Evolutionary conservation across 2,113 vertebrate genomes (phyloP).

Genomic region (Tapirus terrestris): DNA sequence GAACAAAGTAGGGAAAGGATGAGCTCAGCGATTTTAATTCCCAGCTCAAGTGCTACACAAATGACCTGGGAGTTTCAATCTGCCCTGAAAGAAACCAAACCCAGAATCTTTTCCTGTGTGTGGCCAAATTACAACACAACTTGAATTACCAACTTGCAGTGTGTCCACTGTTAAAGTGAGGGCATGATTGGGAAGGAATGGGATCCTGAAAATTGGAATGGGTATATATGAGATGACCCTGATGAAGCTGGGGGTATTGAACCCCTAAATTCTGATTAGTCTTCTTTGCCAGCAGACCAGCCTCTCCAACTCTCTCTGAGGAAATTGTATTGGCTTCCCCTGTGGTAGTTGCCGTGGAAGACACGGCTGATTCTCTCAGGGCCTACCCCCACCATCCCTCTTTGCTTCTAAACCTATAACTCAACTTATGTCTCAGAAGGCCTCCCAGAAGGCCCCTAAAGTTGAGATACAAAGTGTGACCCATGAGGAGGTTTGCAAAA

Average conservation of each 20-base stretch:
- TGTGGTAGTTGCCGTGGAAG: neutral
- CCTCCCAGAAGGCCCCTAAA: neutral
- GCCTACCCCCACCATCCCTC: neutral
- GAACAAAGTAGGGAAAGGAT: neutral
- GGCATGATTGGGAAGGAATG: neutral
- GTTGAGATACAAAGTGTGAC: neutral
- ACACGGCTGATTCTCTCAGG: neutral
- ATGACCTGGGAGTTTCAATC: neutral
- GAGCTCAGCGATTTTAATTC: neutral
- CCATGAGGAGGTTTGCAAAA: neutral
- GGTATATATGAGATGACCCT: neutral
- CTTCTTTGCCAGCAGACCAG: neutral
- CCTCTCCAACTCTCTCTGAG: neutral
- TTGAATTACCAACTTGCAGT: neutral
- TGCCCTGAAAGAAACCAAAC: neutral
- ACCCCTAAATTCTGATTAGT: neutral
- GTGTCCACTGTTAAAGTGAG: neutral
- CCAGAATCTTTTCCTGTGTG: neutral
- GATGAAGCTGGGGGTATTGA: neutral
- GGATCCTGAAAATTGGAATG: neutral
- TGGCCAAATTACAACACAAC: neutral
- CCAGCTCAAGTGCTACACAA: neutral
- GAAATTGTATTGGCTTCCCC: neutral
- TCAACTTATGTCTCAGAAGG: neutral
- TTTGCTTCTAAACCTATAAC: neutral